Base-by-base conservation (phyloP, 2,888 invertebrate species). In the Nysson spinosus region DNA sequence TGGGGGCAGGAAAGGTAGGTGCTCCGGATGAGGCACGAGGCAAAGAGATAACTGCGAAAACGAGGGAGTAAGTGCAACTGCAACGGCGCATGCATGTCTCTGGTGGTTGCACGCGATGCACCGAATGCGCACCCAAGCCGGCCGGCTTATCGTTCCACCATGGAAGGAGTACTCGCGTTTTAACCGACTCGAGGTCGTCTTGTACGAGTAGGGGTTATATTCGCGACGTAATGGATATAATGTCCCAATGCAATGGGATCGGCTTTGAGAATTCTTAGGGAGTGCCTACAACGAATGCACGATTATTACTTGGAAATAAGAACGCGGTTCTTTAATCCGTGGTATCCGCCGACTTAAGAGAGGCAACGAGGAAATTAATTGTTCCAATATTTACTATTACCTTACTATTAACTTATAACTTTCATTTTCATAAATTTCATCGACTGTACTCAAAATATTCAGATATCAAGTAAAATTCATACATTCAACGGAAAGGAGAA, bases 21-120 rank as follows among this genome's bases (percentile, higher is more conserved):
- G 19, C 34, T 34, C 26, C 22, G 22, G 24, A 9, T 12, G 44
- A 24, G 7, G 9, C 22, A 11, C 16, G 7, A 7, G 22, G 12
- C 9, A 7, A 26, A n/a, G 28, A n/a, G n/a, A n/a, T n/a, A 11
- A 20, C 34, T 32, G 17, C 26, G 7, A 24, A 30, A 37, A 7
- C 24, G 30, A 34, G 24, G 26, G 22, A 51, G 54, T 22, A 35
- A 56, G 50, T 19, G 40, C 47, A 47, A 50, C 46, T 54, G 50
- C 57, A 28, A 19, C 24, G 24, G 32, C 47, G 54, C 42, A 50
- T 52, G 54, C 64, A 56, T 47, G 52, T 52, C 52, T 32, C 34
- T 43, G 37, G 37, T 54, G 11, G 49, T 40, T 56, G 74, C 76
- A 76, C 76, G 75, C 72, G 76, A 76, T 76, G 52, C 74, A 56